Evolutionary conservation across 1,140 invertebrate genomes (phyloP), one percentile per base, ranked within the genome.

Genomic region (Lineus longissimus): DNA sequence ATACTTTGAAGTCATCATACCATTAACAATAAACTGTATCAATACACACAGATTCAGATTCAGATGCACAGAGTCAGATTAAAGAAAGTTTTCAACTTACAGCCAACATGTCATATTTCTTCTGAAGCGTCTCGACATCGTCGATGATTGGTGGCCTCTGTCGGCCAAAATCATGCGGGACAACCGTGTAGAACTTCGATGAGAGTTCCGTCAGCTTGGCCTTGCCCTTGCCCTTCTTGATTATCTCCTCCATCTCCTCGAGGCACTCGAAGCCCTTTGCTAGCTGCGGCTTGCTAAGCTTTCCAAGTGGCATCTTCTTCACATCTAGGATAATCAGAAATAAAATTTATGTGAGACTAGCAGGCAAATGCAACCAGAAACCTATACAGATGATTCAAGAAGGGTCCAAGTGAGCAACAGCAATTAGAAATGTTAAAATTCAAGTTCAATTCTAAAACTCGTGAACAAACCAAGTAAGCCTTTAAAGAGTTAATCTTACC

Each of bases 251-350:
- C 29, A 84, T 70, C 33, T 81, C 79, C 31, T 84, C 78, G 19
- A 84, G 64, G 27, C 73, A 72, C 60, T 83, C 81, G 67, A 84
- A 82, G n/a, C 83, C 82, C 74, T 84, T 83, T 0, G 81, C 80
- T 43, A 84, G 83, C 64, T 84, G 83, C 7, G 71, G 47, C 66
- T 84, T 84, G 66, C 82, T 83, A 4, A 84, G 68, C 68, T 84
- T 84, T 7, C 83, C 83, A 25, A 84, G 67, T 1, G 83, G 83
- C 83, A 84, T 84, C 66, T 84, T 84, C 67, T 83, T 83, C 0
- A 82, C 74, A 73, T 84, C 83, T 81, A 61, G 19, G 66, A 30
- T n/a, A n/a, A n/a, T 33, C 41, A 17, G 62, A 19, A 56, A 45
- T 47, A 47, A 23, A 25, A 31, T 61, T 47, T 36, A 31, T 19